Evolutionary conservation across 2,888 invertebrate species (phyloP).

Genomic region (Pristionchus maxplancki): DNA sequence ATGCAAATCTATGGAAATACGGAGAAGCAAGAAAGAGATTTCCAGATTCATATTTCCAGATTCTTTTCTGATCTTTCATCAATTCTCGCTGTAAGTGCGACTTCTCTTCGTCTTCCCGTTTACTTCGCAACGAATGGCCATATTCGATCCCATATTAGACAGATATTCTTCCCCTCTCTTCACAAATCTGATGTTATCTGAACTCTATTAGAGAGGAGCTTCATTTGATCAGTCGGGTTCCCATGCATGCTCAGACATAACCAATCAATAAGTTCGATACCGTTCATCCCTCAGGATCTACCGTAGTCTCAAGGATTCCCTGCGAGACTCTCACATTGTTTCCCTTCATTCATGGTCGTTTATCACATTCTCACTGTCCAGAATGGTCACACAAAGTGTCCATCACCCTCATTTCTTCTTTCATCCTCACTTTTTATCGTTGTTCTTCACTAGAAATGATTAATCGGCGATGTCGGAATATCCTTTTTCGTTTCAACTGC

Average conservation of each 20-base stretch:
- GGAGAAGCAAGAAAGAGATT: neutral
- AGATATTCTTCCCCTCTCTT: conserved; percentile 10
- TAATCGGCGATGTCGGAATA: neutral
- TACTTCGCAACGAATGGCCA: conserved; percentile 63
- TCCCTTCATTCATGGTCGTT: conserved; percentile 23
- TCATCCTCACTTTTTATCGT: neutral
- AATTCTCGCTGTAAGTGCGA: conserved; percentile 64
- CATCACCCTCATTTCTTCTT: neutral
- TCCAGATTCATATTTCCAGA: conserved; percentile 56
- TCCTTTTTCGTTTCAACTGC: neutral
- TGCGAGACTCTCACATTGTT: neutral
- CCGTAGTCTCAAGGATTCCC: conserved; percentile 17
- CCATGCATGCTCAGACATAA: neutral
- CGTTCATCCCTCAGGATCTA: neutral
- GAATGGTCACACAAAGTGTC: neutral
- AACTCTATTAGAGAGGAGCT: neutral
- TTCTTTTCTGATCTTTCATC: conserved; percentile 67
- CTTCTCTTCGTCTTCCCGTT: conserved; percentile 65
- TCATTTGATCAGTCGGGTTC: neutral
- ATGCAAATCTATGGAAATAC: neutral
- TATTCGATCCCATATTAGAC: conserved; percentile 57
- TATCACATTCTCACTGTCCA: neutral
- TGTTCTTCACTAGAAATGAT: conserved; percentile 8
- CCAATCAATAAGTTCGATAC: neutral
- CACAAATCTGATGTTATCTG: conserved; percentile 9